Percentiles rank a stretch among this genome's conserved stretches.
These are phyloP conservation scores for Hippasteria phrygiana DNA, from an alignment of 53 echinoderm and acorn worm species.

Conservation along the genomic window DNA sequence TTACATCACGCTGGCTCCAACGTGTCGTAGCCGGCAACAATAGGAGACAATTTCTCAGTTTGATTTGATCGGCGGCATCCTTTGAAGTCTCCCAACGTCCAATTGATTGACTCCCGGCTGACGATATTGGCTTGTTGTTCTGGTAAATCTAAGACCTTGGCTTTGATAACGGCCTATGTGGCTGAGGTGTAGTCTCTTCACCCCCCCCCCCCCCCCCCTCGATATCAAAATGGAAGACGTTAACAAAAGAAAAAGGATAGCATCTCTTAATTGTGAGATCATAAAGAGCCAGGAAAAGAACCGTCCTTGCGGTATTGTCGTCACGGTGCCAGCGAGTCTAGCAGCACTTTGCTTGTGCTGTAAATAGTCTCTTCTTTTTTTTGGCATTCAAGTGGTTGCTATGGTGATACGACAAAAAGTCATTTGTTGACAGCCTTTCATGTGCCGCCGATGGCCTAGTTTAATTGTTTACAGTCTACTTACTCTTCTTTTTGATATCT, in stretches of 20 bases:
- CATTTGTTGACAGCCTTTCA: neutral
- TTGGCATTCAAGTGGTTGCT: neutral
- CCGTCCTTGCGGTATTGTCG: conserved; percentile 15
- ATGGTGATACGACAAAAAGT: neutral
- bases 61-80: conserved; percentile 55
- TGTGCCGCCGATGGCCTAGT: conserved; percentile 22
- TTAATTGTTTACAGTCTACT: neutral
- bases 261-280: conserved; percentile 21
- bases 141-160: conserved; percentile 28
- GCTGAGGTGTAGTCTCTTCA: too few relatives aligned
- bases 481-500: neutral
- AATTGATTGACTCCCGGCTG: conserved; percentile 8
- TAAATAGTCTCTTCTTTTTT: neutral
- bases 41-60: conserved; percentile 50
- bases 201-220: neutral
- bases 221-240: neutral
- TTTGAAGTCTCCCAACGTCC: conserved; percentile 26
- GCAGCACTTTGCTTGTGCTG: neutral
- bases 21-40: conserved; percentile 35
- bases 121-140: conserved; percentile 35
- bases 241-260: neutral
- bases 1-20: conserved; percentile 20
- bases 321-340: conserved; percentile 28
- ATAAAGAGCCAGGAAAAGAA: neutral
- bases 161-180: conserved; percentile 2